Evolutionary conservation across 1,140 invertebrate species (phyloP), one percentile per base, ranked within the genome.

Genomic region (Aphaenogaster floridana): DNA sequence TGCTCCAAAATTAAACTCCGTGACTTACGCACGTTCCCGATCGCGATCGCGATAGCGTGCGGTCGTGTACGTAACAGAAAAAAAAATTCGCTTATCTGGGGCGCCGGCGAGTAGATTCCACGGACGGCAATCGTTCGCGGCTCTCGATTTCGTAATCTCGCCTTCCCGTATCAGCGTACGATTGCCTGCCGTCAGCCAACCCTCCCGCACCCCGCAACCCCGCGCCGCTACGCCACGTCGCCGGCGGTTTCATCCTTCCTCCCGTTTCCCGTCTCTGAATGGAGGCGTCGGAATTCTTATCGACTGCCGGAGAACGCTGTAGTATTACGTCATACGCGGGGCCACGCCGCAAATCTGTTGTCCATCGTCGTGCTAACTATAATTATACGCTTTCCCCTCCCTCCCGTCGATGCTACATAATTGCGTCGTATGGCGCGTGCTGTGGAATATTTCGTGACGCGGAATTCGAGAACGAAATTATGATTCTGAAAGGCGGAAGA

Each of bases 281-380:
- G 92, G 92, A 93, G 92, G 93, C 93, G 93, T 94, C 91, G 89
- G 92, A 93, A 93, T 94, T 94, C 92, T 94, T 94, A 94, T 94
- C 94, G 90, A 88, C 86, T 71, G 77, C 39, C 88, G 57, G 76
- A 83, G 90, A 87, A 86, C 71, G 85, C 90, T 87, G 28, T 48
- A 45, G 15, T 63, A 84, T 94, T 94, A 93, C 93, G 93, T 94
- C 93, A 94, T 90, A 89, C 63, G 34, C 66, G 69, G n/a, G 28
- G 61, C 84, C 64, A 68, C 68, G 15, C n/a, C 63, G 78, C 89
- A 77, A 90, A 94, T 93, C 17, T 92, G 84, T 91, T 81, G 92
- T 86, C 90, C 89, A 68, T 9, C 2, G 69, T 17, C 28, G 28
- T 36, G 21, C 83, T 13, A 45, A 34, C 74, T 79, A 87, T 88